A percentile compares a stretch with the other conserved stretches of the same genome.
These are phyloP conservation scores for Oxygymnocypris stewartii DNA, from an alignment of 2,113 vertebrate species.

Conservation along the genomic window DNA sequence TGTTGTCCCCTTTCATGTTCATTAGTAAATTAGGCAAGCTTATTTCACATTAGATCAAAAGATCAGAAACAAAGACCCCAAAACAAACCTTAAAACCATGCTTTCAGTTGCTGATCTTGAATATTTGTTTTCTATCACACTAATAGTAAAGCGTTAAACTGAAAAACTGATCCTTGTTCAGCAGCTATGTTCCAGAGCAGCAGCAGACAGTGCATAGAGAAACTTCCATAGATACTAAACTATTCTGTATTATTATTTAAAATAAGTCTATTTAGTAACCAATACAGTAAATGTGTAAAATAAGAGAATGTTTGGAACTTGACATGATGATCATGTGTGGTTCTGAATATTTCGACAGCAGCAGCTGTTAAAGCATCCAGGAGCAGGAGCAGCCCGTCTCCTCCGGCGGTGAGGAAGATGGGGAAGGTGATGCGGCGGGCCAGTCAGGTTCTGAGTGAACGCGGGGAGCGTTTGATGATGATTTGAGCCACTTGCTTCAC, in stretches of 20 bases:
- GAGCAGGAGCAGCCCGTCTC: conserved; percentile 72
- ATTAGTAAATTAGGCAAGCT: too few species aligned
- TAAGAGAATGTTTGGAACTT: background rate
- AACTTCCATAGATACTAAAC: background rate
- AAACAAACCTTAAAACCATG: too few species aligned
- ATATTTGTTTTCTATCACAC: too few species aligned
- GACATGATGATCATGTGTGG: background rate
- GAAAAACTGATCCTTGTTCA: too few species aligned
- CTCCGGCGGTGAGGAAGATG: conserved; percentile 81
- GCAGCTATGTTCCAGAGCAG: too few species aligned
- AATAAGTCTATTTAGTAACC: background rate
- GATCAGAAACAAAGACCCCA: too few species aligned
- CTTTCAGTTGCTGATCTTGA: too few species aligned
- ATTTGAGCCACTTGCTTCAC: conserved; percentile 80
- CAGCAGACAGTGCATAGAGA: background rate
- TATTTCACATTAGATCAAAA: too few species aligned
- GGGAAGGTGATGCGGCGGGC: conserved; percentile 85
- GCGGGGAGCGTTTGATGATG: conserved; percentile 81
- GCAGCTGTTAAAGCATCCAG: conserved; percentile 48
- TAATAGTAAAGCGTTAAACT: too few species aligned
- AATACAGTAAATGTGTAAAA: background rate
- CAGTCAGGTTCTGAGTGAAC: conserved; percentile 87
- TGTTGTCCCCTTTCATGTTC: too few species aligned
- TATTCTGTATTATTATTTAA: background rate
- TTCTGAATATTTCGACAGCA: background rate